Base-by-base conservation (phyloP, 2,888 invertebrate species). In the Tromatobia lineatoria region DNA sequence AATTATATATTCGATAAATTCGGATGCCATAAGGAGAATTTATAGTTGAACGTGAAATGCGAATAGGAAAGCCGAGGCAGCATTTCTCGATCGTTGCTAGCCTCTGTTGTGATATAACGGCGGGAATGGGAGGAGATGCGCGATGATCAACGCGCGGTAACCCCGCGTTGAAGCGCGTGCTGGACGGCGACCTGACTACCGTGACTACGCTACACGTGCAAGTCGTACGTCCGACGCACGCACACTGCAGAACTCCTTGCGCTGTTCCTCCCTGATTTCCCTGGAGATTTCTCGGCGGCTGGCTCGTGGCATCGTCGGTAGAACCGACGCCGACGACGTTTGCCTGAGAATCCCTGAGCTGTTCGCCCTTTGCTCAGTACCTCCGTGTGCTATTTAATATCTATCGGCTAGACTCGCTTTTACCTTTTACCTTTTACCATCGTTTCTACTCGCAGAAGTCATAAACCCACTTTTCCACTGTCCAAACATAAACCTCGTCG, bases 181-280 rank as follows among this genome's bases (percentile, higher is more conserved):
- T 52, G 34, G 25, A 13, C 25, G 66, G 79, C 42, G 67, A 77
- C 69, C 77, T n/a, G 71, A 79, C 78, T 47, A 45, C n/a, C 45
- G 76, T 57, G 45, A 73, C 50, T 78, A 71, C 61, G 79, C 78
- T 86, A 86, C 89, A 88, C 88, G 88, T 83, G 83, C 78, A 84
- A 74, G 71, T 77, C 81, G 83, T 75, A 82, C 80, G 66, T 71
- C 50, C 59, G 69, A 80, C 81, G 83, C 85, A 86, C 85, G 86
- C 86, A 80, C 85, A 87, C 88, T 86, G 80, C 82, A 73, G 82
- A 87, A 85, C 87, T 82, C 45, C 82, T 87, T 87, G 69, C 87
- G 89, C 87, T 88, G 90, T 91, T 91, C 92, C 91, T 91, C 89
- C 80, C 88, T 92, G 92, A 92, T 92, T 92, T 92, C 92, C 92